Percentiles rank a stretch among this genome's conserved stretches.
phyloP scores from a whole-genome alignment of 37 sponge, comb jelly and placozoan genomes.

The Cladorhizidae sp. region DNA sequence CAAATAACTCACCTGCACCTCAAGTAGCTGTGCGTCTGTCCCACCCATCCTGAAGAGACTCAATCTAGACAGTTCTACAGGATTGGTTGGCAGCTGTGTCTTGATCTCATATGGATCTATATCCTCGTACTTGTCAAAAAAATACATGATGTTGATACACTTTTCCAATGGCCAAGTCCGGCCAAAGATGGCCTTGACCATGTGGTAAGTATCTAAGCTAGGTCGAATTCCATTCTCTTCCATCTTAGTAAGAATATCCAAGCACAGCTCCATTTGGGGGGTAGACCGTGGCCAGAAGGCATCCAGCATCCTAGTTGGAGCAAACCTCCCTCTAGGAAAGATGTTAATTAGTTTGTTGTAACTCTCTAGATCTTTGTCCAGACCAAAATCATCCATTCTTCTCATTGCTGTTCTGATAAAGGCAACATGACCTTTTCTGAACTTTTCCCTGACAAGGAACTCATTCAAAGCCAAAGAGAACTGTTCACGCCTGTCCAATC shows the following conservation, averaged over 20 bases:
- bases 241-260: constrained; percentile 85
- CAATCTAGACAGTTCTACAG: constrained; percentile 52
- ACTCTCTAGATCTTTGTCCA: constrained; percentile 69
- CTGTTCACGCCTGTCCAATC: constrained; percentile 32
- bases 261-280: constrained; percentile 86
- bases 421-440: constrained; percentile 69
- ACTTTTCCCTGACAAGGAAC: constrained; percentile 73
- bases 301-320: constrained; percentile 71
- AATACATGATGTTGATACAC: constrained; percentile 79
- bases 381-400: constrained; percentile 81
- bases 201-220: constrained; percentile 58
- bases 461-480: constrained; percentile 64
- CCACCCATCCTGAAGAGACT: constrained; percentile 53
- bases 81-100: constrained; percentile 40
- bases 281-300: constrained; percentile 84
- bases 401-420: constrained; percentile 74
- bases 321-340: constrained; percentile 82
- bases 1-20: constrained; percentile 71
- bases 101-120: constrained; percentile 78
- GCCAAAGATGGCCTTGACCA: constrained; percentile 79
- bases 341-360: constrained; percentile 84
- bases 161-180: constrained; percentile 84
- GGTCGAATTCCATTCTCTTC: constrained; percentile 89
- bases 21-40: constrained; percentile 26
- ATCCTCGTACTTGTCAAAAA: constrained; percentile 80